These are phyloP conservation scores for Ammospiza caudacuta DNA, from an alignment of 2,113 vertebrate species.

Conservation along the genomic window DNA sequence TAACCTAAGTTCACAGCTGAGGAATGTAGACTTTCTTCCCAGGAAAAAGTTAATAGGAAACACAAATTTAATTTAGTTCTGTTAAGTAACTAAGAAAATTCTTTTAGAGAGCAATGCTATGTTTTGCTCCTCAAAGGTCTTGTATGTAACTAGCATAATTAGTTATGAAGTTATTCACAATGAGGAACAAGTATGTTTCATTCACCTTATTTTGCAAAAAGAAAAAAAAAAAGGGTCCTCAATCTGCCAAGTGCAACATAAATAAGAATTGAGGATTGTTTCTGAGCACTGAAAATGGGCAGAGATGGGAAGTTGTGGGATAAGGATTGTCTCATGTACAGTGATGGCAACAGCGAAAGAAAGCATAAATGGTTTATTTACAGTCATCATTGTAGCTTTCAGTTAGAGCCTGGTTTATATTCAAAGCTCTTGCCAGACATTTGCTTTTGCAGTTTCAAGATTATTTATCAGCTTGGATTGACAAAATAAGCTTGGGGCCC, in stretches of 20 bases:
- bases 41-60: not conserved
- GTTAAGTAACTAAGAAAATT: not conserved
- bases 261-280: not conserved
- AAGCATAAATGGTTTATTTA: not conserved
- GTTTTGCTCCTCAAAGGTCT: not conserved
- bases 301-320: not conserved
- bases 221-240: not conserved
- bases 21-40: not conserved
- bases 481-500: not conserved
- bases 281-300: not conserved
- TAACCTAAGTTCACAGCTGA: not conserved
- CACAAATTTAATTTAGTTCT: not conserved
- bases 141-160: not conserved
- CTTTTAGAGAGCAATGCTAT: not conserved
- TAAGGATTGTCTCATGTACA: not conserved
- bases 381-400: not conserved
- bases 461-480: not conserved
- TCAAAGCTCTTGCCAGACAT: not conserved
- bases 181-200: not conserved
- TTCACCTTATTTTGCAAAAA: not conserved
- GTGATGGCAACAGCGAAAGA: not conserved
- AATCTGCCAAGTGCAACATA: not conserved
- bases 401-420: not conserved
- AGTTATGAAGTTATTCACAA: not conserved
- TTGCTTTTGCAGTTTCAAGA: slow-evolving; percentile 3